A percentile compares a stretch with the other conserved stretches of the same genome.
Evolutionary conservation across 1,140 invertebrate species (phyloP).

Genomic region (Paraescarpia echinospica): DNA sequence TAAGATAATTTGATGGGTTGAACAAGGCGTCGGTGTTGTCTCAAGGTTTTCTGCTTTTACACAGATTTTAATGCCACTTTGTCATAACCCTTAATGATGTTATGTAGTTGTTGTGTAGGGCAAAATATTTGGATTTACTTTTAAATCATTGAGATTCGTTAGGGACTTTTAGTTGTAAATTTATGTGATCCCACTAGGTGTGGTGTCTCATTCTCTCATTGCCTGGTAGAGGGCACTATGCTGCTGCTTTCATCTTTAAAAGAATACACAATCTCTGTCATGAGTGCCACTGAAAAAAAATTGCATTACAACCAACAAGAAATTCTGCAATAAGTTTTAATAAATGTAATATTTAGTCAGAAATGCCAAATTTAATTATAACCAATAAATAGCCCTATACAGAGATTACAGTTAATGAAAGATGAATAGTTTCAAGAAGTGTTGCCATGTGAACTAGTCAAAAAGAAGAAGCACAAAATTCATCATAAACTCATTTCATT

Average conservation of each 20-base stretch:
- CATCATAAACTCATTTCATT: neutral
- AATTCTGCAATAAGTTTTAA: neutral
- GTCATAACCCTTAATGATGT: neutral
- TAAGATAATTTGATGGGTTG: too few species aligned
- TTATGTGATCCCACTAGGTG: neutral
- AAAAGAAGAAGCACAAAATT: neutral
- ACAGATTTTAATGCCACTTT: neutral
- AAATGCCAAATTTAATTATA: neutral
- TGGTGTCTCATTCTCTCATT: neutral
- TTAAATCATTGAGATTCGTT: neutral
- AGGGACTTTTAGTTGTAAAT: neutral
- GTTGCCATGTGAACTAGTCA: neutral
- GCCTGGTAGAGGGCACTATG: neutral
- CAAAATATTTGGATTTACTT: neutral
- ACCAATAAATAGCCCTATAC: neutral
- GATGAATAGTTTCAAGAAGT: neutral
- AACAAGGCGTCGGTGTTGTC: neutral
- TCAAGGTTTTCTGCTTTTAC: neutral
- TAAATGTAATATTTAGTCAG: too few species aligned
- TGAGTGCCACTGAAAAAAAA: neutral
- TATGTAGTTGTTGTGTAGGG: neutral
- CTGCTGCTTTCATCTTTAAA: neutral
- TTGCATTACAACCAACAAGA: neutral
- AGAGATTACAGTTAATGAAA: neutral
- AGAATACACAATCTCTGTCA: neutral